Evolutionary conservation across 2,888 invertebrate species (phyloP).

Genomic region (Lasioglossum leucozonium): DNA sequence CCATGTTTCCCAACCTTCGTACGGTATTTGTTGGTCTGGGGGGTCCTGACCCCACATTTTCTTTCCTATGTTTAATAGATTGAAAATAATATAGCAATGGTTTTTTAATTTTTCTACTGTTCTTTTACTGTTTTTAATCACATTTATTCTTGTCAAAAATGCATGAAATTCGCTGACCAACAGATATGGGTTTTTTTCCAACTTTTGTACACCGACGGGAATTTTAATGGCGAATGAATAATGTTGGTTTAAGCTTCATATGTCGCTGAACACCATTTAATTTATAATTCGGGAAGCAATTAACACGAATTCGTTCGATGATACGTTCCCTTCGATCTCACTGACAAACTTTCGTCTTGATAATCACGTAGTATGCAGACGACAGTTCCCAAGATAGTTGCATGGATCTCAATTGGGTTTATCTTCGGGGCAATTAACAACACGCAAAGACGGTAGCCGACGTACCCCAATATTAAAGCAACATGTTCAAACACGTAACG

Average conservation of each 20-base stretch:
- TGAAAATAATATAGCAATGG: too few relatives aligned
- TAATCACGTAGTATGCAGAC: not conserved
- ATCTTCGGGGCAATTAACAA: constrained; percentile 39
- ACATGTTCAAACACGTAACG: not conserved
- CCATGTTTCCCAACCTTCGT: too few relatives aligned
- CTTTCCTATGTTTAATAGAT: too few relatives aligned
- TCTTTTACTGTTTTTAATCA: too few relatives aligned
- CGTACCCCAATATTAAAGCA: constrained; percentile 32
- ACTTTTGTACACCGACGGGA: not conserved
- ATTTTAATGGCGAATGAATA: not conserved
- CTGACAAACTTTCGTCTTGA: constrained; percentile 4
- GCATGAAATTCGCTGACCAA: too few relatives aligned
- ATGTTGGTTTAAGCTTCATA: not conserved
- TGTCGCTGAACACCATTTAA: not conserved
- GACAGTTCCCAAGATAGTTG: constrained; percentile 5
- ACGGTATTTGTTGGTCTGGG: too few relatives aligned
- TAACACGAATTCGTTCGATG: not conserved
- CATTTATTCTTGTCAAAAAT: too few relatives aligned
- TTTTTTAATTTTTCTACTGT: too few relatives aligned
- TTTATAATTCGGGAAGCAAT: not conserved
- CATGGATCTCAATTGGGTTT: constrained; percentile 14
- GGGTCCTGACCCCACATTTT: too few relatives aligned
- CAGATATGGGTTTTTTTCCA: not conserved
- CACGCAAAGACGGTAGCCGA: constrained; percentile 21
- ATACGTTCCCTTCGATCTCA: not conserved